Evolutionary conservation across 2,113 vertebrate species (phyloP), one percentile per base, ranked within the genome.

Genomic region (Acanthisitta chloris): DNA sequence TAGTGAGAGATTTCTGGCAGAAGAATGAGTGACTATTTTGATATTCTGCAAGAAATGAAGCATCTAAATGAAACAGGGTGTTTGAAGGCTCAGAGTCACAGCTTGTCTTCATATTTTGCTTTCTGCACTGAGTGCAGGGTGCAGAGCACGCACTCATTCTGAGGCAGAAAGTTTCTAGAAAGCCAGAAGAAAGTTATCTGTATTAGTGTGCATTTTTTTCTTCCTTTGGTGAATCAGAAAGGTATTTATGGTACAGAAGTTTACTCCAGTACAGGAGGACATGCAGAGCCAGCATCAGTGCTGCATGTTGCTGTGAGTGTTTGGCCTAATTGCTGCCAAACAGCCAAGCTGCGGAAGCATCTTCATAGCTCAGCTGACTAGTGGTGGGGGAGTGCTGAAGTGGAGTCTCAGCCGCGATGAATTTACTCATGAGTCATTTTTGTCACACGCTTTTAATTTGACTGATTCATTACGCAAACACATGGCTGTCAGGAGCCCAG

Each of bases 391-490:
- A 96, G 86, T 86, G 92, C 90, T 96, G 89, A 92, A 95, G 81
- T 83, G 73, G 81, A 92, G 85, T 40, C 86, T 95, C 74, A 88
- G 77, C 17, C 2, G 21, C 81, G 90, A 93, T 94, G 93, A 82
- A 76, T 96, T 95, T 69, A 81, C 76, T 94, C 76, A 96, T 96
- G 93, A 96, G 79, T 95, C 96, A 97, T 93, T 94, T 95, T 95
- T 90, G 93, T 97, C 93, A 97, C 90, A 93, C 59, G 59, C 90
- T 96, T 97, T 95, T 95, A 93, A 95, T 97, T 96, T 94, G 91
- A 93, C 87, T 95, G 96, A 97, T 91, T 97, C 94, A 94, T 89
- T 95, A 86, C 80, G 90, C 67, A 92, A 96, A 95, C 94, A 95
- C 91, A 94, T 95, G 87, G 71, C 70, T 95, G 95, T 97, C 94